Base-by-base conservation (phyloP, 1,140 invertebrate species). In the Rhopalosiphum padi region DNA sequence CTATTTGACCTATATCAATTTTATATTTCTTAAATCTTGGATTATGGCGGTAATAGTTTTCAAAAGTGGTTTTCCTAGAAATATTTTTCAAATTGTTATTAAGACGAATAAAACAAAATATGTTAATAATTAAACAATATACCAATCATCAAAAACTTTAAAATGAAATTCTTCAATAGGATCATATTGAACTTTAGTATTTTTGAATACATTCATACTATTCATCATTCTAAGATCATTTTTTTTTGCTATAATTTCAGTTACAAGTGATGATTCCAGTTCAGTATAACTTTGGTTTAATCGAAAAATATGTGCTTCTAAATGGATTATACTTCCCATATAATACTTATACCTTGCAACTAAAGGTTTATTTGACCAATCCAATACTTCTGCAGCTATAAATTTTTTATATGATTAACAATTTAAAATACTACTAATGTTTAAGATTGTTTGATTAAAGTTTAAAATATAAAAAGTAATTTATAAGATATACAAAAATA, bases 291-390 rank as follows among this genome's bases (percentile, higher is more conserved):
- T n/a, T 15, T 30, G 43, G 7, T 55, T 37, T n/a, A 93, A 43
- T 43, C 22, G 85, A 11, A 43, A 21, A 22, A 86, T 21, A 18
- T 86, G 48, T 41, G n/a, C 35, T 55, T 93, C 48, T 55, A 86
- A 86, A 53, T 86, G 18, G 15, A 30, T 2, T 30, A 93, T 55
- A 43, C 25, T 41, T 22, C 23, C 91, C 77, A 93, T 30, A 83
- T 93, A 93, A 85, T 55, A 41, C 2, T 86, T 55, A 55, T 93
- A 93, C 25, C 51, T 86, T 53, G 53, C 30, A 93, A 85, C 48
- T 60, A 86, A 51, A 41, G 91, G 41, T 53, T 53, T 37, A 93
- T 93, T 86, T 93, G 82, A n/a, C 68, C 82, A 93, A 55, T 43
- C 48, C 53, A 93, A 86, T n/a, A n/a, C 11, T 30, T 83, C 2